Evolutionary conservation across 2,888 invertebrate genomes (phyloP).

Genomic region (Eupithecia exiguata): DNA sequence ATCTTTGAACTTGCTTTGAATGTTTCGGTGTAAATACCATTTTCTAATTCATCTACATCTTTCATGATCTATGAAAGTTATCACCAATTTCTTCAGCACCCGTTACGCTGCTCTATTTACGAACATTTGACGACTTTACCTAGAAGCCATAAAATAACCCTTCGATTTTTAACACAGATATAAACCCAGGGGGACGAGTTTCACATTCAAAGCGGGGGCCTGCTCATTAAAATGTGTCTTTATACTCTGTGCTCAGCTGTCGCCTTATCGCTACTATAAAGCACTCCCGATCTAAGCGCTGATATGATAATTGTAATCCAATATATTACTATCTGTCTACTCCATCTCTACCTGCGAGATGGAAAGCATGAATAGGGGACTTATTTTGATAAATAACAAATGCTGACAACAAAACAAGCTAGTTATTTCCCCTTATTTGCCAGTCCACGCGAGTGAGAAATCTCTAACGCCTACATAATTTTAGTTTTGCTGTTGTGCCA

Average conservation of each 20-base stretch:
- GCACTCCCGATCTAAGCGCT: conserved; percentile 65
- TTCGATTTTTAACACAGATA: conserved; percentile 65
- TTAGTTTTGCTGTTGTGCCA: conserved; percentile 54
- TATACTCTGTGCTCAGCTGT: conserved; percentile 72
- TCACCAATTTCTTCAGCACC: conserved; percentile 26
- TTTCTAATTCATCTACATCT: conserved; percentile 13
- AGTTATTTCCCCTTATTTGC: conserved; percentile 48
- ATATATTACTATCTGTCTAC: conserved; percentile 65
- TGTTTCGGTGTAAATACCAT: not conserved
- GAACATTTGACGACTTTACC: conserved; percentile 42
- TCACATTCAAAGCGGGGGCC: conserved; percentile 64
- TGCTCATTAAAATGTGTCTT: conserved; percentile 77
- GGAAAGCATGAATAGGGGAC: conserved; percentile 34
- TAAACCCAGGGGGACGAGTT: conserved; percentile 58
- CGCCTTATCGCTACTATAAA: conserved; percentile 72
- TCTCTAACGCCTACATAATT: conserved; percentile 52
- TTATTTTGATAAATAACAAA: conserved; percentile 24
- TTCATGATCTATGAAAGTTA: conserved; percentile 23
- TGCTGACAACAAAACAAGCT: conserved; percentile 26
- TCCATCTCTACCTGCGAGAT: conserved; percentile 58
- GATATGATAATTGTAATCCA: conserved; percentile 80
- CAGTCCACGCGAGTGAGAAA: conserved; percentile 53
- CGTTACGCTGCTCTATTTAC: conserved; percentile 35
- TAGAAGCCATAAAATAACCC: conserved; percentile 56
- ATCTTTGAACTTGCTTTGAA: not conserved